These are phyloP conservation scores for Lasioglossum marginatum DNA, from an alignment of 2,888 invertebrate species.

Conservation along the genomic window DNA sequence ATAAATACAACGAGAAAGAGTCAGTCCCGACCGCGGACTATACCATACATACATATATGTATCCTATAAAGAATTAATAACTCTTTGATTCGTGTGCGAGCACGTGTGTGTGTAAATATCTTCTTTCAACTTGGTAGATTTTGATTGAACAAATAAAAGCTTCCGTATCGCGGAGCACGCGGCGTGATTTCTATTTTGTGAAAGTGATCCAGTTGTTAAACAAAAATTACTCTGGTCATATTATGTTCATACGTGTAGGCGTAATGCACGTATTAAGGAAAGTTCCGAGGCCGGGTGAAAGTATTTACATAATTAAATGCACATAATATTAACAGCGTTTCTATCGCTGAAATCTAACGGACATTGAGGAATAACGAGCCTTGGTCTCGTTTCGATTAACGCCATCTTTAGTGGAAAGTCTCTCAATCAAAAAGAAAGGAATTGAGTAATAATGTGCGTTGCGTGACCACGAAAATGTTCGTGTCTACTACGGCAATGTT, in stretches of 20 bases:
- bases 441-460: not conserved
- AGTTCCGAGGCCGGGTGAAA: not conserved
- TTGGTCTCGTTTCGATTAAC: slow-evolving; percentile 24
- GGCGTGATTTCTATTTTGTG: not conserved
- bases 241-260: too few relatives aligned
- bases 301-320: slow-evolving; percentile 36
- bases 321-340: slow-evolving; percentile 25
- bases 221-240: not conserved
- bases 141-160: not conserved
- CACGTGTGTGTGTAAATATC: not conserved
- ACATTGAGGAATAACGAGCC: not conserved
- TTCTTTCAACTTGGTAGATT: not conserved
- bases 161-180: not conserved
- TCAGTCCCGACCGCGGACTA: not conserved
- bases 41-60: not conserved
- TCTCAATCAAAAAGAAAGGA: not conserved
- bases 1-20: slow-evolving; percentile 24
- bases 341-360: slow-evolving; percentile 13
- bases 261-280: slow-evolving; percentile 7
- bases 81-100: not conserved
- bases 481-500: not conserved
- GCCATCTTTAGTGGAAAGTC: too few relatives aligned
- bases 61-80: not conserved
- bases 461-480: not conserved
- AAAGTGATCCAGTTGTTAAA: slow-evolving; percentile 7